These are phyloP conservation scores for Callionymus lyra DNA, from an alignment of 2,113 vertebrate species.

Conservation along the genomic window DNA sequence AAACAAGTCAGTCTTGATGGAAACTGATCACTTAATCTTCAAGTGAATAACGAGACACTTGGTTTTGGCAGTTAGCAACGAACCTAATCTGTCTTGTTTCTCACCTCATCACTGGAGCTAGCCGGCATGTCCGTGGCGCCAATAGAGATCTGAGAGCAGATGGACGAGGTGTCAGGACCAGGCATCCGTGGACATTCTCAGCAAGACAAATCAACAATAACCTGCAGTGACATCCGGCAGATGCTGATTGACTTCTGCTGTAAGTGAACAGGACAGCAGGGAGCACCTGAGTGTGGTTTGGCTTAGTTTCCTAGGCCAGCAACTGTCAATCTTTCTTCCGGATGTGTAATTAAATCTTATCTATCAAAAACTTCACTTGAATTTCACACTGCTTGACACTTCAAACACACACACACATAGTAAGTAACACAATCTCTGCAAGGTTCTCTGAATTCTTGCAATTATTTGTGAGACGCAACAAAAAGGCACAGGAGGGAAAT, in stretches of 20 bases:
- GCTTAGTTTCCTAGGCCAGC: constrained; percentile 22
- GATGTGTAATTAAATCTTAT: too few species aligned
- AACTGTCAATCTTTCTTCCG: constrained; percentile 26
- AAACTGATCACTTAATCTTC: too few species aligned
- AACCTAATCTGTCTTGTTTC: too few species aligned
- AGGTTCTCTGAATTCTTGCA: too few species aligned
- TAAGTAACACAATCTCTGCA: background rate
- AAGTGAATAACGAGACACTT: too few species aligned
- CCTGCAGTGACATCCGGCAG: constrained; percentile 38
- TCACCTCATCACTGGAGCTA: constrained; percentile 6
- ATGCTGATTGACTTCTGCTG: constrained; percentile 33
- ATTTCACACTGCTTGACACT: background rate
- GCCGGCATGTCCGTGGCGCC: constrained; percentile 5
- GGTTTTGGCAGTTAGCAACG: too few species aligned
- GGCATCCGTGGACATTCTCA: constrained; percentile 14
- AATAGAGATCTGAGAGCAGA: constrained; percentile 22
- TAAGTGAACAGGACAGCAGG: constrained; percentile 36
- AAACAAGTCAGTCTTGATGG: too few species aligned
- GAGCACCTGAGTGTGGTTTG: constrained; percentile 32
- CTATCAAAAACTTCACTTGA: constrained; percentile 9
- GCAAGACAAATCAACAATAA: constrained; percentile 33
- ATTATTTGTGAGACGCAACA: too few species aligned
- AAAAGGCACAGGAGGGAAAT: too few species aligned
- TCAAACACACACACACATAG: constrained; percentile 12
- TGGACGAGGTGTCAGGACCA: constrained; percentile 28